Evolutionary conservation across 2,888 invertebrate genomes (phyloP).

Genomic region (Xanthia icteritia): DNA sequence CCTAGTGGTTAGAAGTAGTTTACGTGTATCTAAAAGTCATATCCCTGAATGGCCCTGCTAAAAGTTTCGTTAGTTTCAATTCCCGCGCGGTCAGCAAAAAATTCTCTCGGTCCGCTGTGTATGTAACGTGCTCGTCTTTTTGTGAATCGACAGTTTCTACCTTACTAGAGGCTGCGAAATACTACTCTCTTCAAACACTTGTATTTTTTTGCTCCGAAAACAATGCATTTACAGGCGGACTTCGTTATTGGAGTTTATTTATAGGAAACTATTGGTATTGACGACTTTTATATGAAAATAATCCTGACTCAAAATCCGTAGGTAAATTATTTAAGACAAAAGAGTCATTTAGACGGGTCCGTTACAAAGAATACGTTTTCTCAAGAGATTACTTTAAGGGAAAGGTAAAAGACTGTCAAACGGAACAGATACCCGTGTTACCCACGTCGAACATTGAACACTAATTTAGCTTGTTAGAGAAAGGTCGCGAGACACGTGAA

Average conservation of each 20-base stretch:
- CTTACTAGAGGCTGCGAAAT: conserved; percentile 71
- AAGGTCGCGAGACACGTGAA: conserved; percentile 60
- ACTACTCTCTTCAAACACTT: conserved; percentile 67
- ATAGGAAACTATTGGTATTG: conserved; percentile 3
- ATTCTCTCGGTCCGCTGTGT: conserved; percentile 62
- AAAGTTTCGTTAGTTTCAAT: conserved; percentile 64
- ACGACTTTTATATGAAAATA: conserved; percentile 10
- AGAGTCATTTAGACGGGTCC: background rate
- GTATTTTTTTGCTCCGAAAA: conserved; percentile 70
- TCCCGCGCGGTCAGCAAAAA: conserved; percentile 68
- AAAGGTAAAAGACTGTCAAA: conserved; percentile 40
- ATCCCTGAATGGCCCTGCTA: conserved; percentile 47
- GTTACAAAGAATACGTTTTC: conserved; percentile 20
- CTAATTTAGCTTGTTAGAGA: conserved; percentile 56
- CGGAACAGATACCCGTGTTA: conserved; percentile 35
- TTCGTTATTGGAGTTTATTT: conserved; percentile 61
- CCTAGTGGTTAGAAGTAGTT: conserved; percentile 7
- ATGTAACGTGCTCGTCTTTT: conserved; percentile 70
- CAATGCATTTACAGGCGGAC: conserved; percentile 70
- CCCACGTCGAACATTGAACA: conserved; percentile 54
- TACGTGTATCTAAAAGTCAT: conserved; percentile 46
- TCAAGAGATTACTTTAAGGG: conserved; percentile 11
- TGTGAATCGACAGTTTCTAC: conserved; percentile 68
- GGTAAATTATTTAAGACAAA: conserved; percentile 11
- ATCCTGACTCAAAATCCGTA: conserved; percentile 6